Percentiles rank a stretch among this genome's conserved stretches.
phyloP scores from a whole-genome alignment of 2,888 invertebrate species.

The Aricia artaxerxes region DNA sequence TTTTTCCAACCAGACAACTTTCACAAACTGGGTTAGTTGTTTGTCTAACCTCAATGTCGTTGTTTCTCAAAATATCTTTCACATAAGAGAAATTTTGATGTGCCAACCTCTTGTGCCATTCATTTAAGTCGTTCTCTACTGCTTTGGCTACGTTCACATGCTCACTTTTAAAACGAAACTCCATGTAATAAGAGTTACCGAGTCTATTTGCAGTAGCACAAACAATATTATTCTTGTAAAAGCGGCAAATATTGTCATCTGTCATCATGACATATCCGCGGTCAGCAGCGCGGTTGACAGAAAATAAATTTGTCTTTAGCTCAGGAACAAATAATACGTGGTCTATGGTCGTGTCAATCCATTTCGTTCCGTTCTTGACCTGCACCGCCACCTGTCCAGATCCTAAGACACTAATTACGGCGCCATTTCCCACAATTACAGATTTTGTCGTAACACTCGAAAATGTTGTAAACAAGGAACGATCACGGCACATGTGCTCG shows the following conservation, averaged over 20 bases:
- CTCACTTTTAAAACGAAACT: slow-evolving; percentile 38
- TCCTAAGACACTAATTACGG: slow-evolving; percentile 37
- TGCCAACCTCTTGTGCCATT: slow-evolving; percentile 37
- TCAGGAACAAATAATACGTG: slow-evolving; percentile 41
- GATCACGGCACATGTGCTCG: too few species aligned
- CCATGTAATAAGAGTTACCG: slow-evolving; percentile 40
- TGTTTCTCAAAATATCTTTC: slow-evolving; percentile 32
- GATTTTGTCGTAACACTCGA: slow-evolving; percentile 28
- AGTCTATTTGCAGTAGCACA: slow-evolving; percentile 41
- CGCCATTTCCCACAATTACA: slow-evolving; percentile 41
- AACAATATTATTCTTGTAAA: slow-evolving; percentile 35
- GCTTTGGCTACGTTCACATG: slow-evolving; percentile 29
- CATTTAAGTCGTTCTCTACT: slow-evolving; percentile 27
- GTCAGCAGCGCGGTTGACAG: slow-evolving; percentile 39
- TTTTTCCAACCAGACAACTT: slow-evolving; percentile 35
- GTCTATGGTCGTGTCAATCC: slow-evolving; percentile 40
- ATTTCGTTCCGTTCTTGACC: slow-evolving; percentile 38
- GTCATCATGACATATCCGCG: slow-evolving; percentile 44
- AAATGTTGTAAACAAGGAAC: neutral
- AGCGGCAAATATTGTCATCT: slow-evolving; percentile 39
- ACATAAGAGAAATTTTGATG: slow-evolving; percentile 38
- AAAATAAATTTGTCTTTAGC: slow-evolving; percentile 41
- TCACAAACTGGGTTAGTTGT: slow-evolving; percentile 37
- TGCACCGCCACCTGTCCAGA: slow-evolving; percentile 42
- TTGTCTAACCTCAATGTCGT: slow-evolving; percentile 38